Conservation (phyloP, 2,888 invertebrate genomes). For the Antheraea yamamai region DNA sequence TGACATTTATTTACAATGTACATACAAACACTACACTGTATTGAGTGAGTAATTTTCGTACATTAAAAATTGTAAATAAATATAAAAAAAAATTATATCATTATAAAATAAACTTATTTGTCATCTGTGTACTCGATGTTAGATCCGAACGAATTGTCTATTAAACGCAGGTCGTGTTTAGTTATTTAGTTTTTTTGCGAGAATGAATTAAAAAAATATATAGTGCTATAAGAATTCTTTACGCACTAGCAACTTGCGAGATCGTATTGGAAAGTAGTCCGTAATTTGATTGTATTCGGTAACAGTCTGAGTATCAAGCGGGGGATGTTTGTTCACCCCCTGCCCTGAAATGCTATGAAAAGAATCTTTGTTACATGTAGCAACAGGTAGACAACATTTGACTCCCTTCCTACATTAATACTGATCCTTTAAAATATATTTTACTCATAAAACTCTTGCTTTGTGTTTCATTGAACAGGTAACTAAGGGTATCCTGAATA, state of each 20-base stretch:
- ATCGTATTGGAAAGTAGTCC: conserved; percentile 58
- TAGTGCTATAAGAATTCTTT: conserved; percentile 1
- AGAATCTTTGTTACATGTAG: conserved; percentile 55
- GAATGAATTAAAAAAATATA: conserved; percentile 14
- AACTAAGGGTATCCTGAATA: neutral
- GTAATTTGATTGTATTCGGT: conserved; percentile 78
- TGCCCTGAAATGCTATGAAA: conserved; percentile 44
- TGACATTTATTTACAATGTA: too few species aligned
- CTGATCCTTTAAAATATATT: neutral
- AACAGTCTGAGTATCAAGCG: conserved; percentile 69
- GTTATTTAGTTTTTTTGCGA: neutral
- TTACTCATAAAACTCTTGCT: neutral
- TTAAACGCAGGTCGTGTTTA: neutral
- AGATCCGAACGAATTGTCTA: neutral
- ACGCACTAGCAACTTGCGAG: conserved; percentile 18
- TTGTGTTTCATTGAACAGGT: neutral
- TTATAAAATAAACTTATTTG: neutral
- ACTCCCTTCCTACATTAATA: too few species aligned
- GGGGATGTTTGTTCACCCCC: conserved; percentile 57
- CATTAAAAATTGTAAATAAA: neutral
- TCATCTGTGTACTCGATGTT: neutral
- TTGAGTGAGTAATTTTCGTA: too few species aligned
- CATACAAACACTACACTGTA: too few species aligned
- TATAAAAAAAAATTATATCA: neutral
- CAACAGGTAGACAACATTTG: conserved; percentile 53